Percentiles rank a stretch among this genome's conserved stretches.
These are phyloP conservation scores for Coecobrya sp. DNA, from an alignment of 2,888 invertebrate species.

Conservation along the genomic window DNA sequence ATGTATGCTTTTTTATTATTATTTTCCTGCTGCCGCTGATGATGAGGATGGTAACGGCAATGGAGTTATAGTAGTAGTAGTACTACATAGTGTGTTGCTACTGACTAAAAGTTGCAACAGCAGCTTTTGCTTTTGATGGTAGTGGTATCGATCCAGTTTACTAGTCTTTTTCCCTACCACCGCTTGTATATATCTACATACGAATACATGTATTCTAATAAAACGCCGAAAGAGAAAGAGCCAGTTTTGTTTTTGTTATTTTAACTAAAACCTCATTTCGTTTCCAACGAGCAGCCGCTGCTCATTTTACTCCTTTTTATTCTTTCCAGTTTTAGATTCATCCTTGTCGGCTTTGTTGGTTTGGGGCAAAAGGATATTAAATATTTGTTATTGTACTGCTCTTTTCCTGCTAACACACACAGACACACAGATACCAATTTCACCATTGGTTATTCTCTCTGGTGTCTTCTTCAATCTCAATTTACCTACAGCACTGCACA, in stretches of 20 bases:
- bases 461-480: conserved; percentile 63
- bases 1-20: conserved; percentile 9
- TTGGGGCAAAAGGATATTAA: conserved; percentile 60
- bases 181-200: too few relatives aligned
- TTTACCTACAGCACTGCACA: conserved; percentile 28
- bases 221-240: background rate
- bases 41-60: background rate
- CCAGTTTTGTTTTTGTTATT: conserved; percentile 61
- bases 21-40: background rate
- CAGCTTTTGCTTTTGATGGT: background rate
- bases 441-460: background rate
- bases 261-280: conserved; percentile 68
- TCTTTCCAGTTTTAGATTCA: background rate
- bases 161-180: background rate
- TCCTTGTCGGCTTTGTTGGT: conserved; percentile 21
- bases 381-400: conserved; percentile 53
- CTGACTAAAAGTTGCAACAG: too few relatives aligned
- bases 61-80: background rate
- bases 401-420: too few relatives aligned
- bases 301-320: background rate
- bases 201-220: background rate
- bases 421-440: too few relatives aligned
- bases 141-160: conserved; percentile 1
- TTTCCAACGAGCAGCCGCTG: background rate
- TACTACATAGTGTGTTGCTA: background rate